Base-by-base conservation (phyloP, 2,888 invertebrate species). In the Agriotes lineatus region DNA sequence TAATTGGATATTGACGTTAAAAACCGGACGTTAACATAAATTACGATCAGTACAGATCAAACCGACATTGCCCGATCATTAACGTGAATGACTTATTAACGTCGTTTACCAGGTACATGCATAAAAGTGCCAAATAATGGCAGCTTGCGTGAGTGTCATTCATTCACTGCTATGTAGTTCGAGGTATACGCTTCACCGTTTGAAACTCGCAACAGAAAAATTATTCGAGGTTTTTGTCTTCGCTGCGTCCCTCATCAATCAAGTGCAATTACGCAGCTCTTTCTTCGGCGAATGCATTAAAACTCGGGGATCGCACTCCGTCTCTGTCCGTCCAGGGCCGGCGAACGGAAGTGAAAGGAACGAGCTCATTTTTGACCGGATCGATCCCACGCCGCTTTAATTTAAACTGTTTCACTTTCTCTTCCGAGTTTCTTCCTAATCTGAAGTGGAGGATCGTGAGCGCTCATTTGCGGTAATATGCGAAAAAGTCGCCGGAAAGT, bases 371-470 rank as follows among this genome's bases (percentile, higher is more conserved):
- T 68, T 58, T 37, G 57, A 63, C 50, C 30, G 44, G 48, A 68
- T 42, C 56, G 54, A 54, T 54, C 64, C 33, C 52, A 37, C 58
- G 30, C 37, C 33, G 54, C 52, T 59, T 57, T 64, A 64, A 54
- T 60, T 50, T 69, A 69, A 69, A 64, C 35, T 60, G 54, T 56
- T 69, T 60, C 54, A 64, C 69, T 69, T 64, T 69, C 69, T 69
- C 69, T 69, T 68, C 62, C 68, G 58, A 50, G 68, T 58, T 57
- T 63, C 63, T 62, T 69, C 64, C 39, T 59, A 57, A 50, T 62
- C 54, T 67, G 37, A 48, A 61, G 16, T 39, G 22, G 56, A 35
- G 30, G 45, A 57, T 57, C 59, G 59, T 45, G 56, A 56, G 33
- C 56, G 39, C 39, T 39, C 56, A 56, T 56, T 56, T 56, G 56